Conservation (phyloP, 2,113 vertebrate genomes). For the Dicentrarchus labrax region DNA sequence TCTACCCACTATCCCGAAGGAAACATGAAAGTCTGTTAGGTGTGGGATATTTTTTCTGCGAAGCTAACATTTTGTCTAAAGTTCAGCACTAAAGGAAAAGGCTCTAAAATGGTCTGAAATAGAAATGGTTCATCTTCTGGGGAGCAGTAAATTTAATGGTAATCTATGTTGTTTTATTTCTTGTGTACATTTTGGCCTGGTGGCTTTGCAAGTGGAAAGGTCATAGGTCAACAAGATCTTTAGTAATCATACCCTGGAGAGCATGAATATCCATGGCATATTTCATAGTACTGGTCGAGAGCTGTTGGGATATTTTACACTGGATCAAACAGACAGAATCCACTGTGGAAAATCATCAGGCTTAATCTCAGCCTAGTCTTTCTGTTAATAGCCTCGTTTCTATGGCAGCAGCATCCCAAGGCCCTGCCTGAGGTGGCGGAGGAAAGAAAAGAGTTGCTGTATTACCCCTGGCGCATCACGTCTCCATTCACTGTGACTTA, state of each 20-base stretch:
- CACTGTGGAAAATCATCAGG: neutral
- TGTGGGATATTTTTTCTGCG: neutral
- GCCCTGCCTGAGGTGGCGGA: neutral
- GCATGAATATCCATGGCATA: neutral
- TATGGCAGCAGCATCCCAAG: constrained; percentile 30
- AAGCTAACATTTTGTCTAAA: neutral
- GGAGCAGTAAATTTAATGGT: neutral
- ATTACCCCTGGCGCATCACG: neutral
- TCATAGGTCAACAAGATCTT: neutral
- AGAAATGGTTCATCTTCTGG: neutral
- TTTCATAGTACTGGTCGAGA: neutral
- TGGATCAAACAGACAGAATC: neutral
- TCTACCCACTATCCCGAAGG: too few relatives aligned
- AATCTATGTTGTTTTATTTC: neutral
- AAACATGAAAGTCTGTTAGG: neutral
- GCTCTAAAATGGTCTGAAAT: neutral
- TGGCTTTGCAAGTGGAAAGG: neutral
- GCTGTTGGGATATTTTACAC: neutral
- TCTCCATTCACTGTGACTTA: constrained; percentile 26
- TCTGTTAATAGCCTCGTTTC: constrained; percentile 26
- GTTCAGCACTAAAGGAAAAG: neutral
- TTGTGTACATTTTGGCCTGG: neutral
- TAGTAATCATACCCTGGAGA: neutral
- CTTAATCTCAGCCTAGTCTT: neutral
- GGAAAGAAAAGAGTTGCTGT: constrained; percentile 2